Percentiles rank a stretch among this genome's conserved stretches.
These are phyloP conservation scores for Lithophane semibrunnea DNA, from an alignment of 2,888 invertebrate genomes.

Conservation along the genomic window DNA sequence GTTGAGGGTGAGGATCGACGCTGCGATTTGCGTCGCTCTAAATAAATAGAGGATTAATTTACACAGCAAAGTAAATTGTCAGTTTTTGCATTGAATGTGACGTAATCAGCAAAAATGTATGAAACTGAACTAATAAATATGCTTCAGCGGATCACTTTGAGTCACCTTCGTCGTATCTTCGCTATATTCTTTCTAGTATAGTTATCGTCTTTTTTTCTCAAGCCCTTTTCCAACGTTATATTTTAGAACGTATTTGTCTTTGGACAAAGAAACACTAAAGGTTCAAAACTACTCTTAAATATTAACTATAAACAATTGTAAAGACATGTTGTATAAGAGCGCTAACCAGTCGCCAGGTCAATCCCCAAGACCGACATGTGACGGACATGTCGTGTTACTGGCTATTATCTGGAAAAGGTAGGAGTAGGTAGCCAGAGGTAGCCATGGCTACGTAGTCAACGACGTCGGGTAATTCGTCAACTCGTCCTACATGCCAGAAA, in stretches of 20 bases:
- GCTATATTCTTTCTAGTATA: no score
- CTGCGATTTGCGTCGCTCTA: background rate
- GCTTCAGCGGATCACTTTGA: no score
- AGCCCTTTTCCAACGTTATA: no score
- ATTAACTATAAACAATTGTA: background rate
- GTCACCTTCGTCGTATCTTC: no score
- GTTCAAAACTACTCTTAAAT: background rate
- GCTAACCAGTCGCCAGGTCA: no score
- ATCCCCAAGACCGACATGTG: no score
- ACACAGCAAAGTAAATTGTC: background rate
- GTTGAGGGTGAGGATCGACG: background rate
- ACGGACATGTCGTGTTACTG: no score
- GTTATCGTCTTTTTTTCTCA: background rate
- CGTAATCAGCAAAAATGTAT: background rate
- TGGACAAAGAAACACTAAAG: background rate
- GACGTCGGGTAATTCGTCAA: no score
- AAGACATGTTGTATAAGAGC: background rate
- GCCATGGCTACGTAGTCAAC: no score
- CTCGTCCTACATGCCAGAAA: no score
- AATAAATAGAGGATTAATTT: background rate
- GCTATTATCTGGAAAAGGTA: no score
- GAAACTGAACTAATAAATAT: background rate
- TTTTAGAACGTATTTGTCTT: background rate
- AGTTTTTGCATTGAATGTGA: background rate
- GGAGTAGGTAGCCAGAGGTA: no score